Base-by-base conservation (phyloP, 2,888 invertebrate species). In the Brenthis hecate region DNA sequence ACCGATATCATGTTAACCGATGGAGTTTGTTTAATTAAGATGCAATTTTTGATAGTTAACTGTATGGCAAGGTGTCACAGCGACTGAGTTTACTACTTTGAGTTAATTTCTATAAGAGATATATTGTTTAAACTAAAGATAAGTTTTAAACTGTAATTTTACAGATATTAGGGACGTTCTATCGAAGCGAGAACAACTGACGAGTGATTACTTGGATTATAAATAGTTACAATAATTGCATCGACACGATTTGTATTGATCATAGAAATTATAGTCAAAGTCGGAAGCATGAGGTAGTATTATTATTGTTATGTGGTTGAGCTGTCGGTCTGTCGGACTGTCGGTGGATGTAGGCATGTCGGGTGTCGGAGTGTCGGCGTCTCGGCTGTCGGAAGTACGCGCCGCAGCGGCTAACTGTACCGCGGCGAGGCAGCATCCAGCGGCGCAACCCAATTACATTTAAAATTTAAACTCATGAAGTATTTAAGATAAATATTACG, bases 371-470 rank as follows among this genome's bases (percentile, higher is more conserved):
- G 55, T 56, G 56, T 56, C 48, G 8, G 56, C 23, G 64, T 56
- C 47, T 48, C 28, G 48, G 48, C 6, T 65, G 56, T 65, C 65
- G 50, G 65, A 16, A 36, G 64, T n/a, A 58, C 47, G 64, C 50
- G 28, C 14, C 50, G 28, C 14, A 11, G 32, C 60, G 16, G 32
- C 51, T 61, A 56, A 56, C 56, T 56, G 56, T 56, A 56, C 56
- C 56, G 56, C 54, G 23, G 54, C 53, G 13, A 16, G 36, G 16
- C 56, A 43, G 43, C 56, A 36, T 56, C 56, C 56, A 58, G 47
- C 58, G 48, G 23, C 19, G 58, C 58, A 43, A 47, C 43, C 36
- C 56, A 36, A 56, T 56, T 57, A 47, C 57, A 57, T 57, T 6
- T 57, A 43, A 43, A 57, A 47, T 47, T 0, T 48, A 58, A 14